Conservation (phyloP, 1,140 invertebrate genomes). For the Ostrea denselamellosa region DNA sequence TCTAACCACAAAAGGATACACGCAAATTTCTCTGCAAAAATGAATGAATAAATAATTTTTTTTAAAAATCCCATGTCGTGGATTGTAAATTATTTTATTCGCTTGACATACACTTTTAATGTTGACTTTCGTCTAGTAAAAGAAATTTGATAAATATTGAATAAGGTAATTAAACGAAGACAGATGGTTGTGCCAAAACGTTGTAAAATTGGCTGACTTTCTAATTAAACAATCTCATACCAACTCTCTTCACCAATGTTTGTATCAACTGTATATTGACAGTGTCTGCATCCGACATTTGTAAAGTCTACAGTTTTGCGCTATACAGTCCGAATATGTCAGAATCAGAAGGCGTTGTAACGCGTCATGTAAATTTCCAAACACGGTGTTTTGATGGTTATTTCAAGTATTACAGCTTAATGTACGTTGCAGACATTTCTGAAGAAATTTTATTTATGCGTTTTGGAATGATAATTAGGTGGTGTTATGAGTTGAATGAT, state of each 20-base stretch:
- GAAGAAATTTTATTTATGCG: not conserved
- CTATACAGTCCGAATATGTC: not conserved
- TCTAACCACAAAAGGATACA: not conserved
- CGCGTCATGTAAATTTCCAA: not conserved
- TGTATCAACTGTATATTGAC: not conserved
- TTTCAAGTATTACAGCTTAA: not conserved
- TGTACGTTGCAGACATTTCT: not conserved
- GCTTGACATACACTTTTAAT: not conserved
- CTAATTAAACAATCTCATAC: not conserved
- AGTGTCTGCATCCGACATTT: constrained; percentile 27
- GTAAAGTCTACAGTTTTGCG: not conserved
- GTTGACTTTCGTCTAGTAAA: not conserved
- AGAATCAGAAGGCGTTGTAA: not conserved
- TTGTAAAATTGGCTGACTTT: not conserved
- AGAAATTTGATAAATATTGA: not conserved
- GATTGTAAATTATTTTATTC: not conserved
- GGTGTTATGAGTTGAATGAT: not conserved
- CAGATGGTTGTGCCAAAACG: not conserved
- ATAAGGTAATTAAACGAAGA: not conserved
- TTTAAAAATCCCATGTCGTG: too few relatives aligned
- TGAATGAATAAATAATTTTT: too few relatives aligned
- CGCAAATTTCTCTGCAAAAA: too few relatives aligned
- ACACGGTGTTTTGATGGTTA: constrained; percentile 13
- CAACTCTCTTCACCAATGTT: not conserved
- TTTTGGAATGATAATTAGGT: not conserved